Evolutionary conservation across 64 coral and sea anemone genomes (phyloP), one percentile per base, ranked within the genome.

Genomic region (Exaiptasia diaphana): DNA sequence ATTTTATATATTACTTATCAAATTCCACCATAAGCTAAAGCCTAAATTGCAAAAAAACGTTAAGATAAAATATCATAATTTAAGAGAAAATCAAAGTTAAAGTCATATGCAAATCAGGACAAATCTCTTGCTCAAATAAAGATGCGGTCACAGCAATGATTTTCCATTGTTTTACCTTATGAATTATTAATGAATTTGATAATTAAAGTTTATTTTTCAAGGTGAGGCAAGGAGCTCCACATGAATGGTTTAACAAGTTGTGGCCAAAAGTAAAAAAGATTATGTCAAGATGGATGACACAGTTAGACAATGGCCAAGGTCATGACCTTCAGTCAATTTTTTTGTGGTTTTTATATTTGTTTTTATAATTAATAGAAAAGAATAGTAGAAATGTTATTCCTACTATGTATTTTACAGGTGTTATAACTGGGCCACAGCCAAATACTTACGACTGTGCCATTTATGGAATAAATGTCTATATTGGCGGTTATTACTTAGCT

Each of bases 241-340:
- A 25, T 12, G 43, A 64, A 17, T 93, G 83, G 83, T 62, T 93
- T 21, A 21, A 73, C 76, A 87, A 69, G 15, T 44, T 87, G 4
- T 93, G 90, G 90, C 90, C 90, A 11, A 73, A 67, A n/a, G 85
- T 93, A 1, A 93, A 93, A 64, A 49, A 35, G 29, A 87, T 93
- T 21, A 93, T 93, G 90, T 36, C 52, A 22, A 75, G 90, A 26
- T 93, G 85, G 83, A 87, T 87, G 84, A 87, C 56, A 30, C 50
- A 63, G 64, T 50, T 93, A 2, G 85, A 93, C 40, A 58, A 68
- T n/a, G 78, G 73, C 50, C 40, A 56, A 37, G 91, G 86, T 81
- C 31, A 55, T 1, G n/a, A n/a, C n/a, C 17, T n/a, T 0, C 2
- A 2, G 30, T 20, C 20, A 18, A 9, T 59, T 59, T 59, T 15